Evolutionary conservation across 1,140 invertebrate species (phyloP).

Genomic region (Trichoplusia ni): DNA sequence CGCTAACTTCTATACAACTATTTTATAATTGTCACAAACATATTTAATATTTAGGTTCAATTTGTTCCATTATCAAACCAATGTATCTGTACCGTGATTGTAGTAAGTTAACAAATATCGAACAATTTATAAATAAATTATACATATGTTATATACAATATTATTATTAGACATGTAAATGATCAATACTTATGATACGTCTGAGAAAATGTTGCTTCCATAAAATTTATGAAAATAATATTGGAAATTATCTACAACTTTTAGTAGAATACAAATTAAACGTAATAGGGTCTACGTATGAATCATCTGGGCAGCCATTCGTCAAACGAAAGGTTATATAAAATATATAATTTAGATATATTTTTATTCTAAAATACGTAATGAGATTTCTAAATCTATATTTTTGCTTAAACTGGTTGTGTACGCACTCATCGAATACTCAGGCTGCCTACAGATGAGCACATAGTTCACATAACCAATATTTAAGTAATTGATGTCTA

Average conservation of each 20-base stretch:
- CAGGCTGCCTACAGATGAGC: slow-evolving; percentile 39
- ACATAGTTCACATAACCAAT: slow-evolving; percentile 13
- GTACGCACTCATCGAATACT: slow-evolving; percentile 57
- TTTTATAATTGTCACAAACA: neutral
- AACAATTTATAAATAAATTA: slow-evolving; percentile 63
- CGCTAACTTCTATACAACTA: neutral
- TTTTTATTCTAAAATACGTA: slow-evolving; percentile 14
- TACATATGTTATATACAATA: slow-evolving; percentile 77
- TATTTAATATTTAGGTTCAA: neutral
- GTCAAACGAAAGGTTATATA: slow-evolving; percentile 10
- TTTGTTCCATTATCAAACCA: neutral
- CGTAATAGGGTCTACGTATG: slow-evolving; percentile 36
- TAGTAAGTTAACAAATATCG: slow-evolving; percentile 74
- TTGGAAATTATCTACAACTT: slow-evolving; percentile 52
- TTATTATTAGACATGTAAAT: slow-evolving; percentile 64
- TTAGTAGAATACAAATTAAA: slow-evolving; percentile 46
- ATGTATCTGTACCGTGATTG: slow-evolving; percentile 39
- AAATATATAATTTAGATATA: slow-evolving; percentile 10
- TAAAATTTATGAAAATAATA: slow-evolving; percentile 61
- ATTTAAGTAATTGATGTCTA: slow-evolving; percentile 18
- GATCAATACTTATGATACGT: slow-evolving; percentile 73
- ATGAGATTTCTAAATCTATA: slow-evolving; percentile 26
- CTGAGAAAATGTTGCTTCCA: slow-evolving; percentile 74
- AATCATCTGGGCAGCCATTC: slow-evolving; percentile 48
- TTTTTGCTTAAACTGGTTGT: slow-evolving; percentile 46